Base-by-base conservation (phyloP, 1,140 invertebrate genomes). In the Asbolus verrucosus region DNA sequence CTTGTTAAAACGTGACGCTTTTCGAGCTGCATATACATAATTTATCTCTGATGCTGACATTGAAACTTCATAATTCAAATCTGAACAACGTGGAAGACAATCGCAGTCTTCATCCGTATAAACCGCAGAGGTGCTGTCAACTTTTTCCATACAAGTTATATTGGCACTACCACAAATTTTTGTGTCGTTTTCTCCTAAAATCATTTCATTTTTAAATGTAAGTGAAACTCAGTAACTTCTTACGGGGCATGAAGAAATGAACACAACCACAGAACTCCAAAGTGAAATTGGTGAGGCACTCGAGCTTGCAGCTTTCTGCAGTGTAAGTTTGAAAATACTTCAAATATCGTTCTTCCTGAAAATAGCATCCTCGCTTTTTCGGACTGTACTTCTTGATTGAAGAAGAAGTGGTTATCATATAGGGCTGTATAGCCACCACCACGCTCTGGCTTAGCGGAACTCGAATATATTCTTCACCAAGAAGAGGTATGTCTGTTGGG, bases 231-330 rank as follows among this genome's bases (percentile, higher is more conserved):
- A 63, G 38, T 63, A 38, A 63, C 14, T 38, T 68, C 76, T 86
- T 78, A 88, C 88, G 83, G 38, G 87, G 87, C 87, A 90, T 88
- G 76, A 86, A 86, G 73, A 88, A 88, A 70, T 85, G 84, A 38
- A 87, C 87, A 65, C 83, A 84, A 0, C 86, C 81, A 73, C 91
- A 92, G 36, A 84, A 82, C 6, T 81, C 70, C 3, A 87, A 79
- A 0, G 90, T 92, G 69, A 87, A 91, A 78, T 92, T 91, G 1
- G 89, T 85, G 67, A 91, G 82, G 71, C 91, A 92, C 79, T 92
- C 90, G 61, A 90, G 81, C 69, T 89, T 84, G 75, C 91, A 92
- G 75, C 91, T 92, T 11, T 84, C 82, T 76, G 91, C 89, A 0
- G 90, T 91, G 76, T 92, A 92, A 0, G 89, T 85, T 74, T 85